These are phyloP conservation scores for Patiria pectinifera DNA, from an alignment of 53 echinoderm and acorn worm species.

Conservation along the genomic window DNA sequence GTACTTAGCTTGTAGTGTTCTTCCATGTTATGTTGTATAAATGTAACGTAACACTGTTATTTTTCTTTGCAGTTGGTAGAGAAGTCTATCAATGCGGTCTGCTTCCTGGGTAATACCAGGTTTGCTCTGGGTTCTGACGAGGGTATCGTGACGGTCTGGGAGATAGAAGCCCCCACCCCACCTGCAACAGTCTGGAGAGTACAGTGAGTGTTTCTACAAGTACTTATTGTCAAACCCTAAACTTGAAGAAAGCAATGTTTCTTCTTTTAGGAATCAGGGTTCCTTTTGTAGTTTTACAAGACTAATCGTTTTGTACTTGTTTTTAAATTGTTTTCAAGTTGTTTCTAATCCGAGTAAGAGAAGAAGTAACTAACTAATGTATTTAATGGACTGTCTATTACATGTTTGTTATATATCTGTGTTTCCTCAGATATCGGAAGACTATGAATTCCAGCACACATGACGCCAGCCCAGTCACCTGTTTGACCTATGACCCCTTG, in stretches of 20 bases:
- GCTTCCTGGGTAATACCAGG: slow-evolving; percentile 65
- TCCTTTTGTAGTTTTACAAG: neutral
- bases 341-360: too few relatives aligned
- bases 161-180: slow-evolving; percentile 60
- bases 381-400: too few relatives aligned
- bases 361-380: too few relatives aligned
- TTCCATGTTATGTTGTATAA: neutral
- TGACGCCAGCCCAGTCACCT: slow-evolving; percentile 53
- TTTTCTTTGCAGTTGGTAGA: slow-evolving; percentile 62
- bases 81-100: slow-evolving; percentile 71
- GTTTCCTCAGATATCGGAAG: slow-evolving; percentile 11
- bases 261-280: neutral
- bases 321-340: too few relatives aligned
- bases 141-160: slow-evolving; percentile 70
- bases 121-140: slow-evolving; percentile 76
- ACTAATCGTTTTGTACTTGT: neutral
- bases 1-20: neutral
- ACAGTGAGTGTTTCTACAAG: slow-evolving; percentile 34
- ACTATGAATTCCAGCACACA: slow-evolving; percentile 11
- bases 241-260: neutral
- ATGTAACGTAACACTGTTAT: neutral
- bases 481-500: slow-evolving; percentile 60
- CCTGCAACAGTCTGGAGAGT: slow-evolving; percentile 43
- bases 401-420: neutral
- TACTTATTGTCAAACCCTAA: neutral